Evolutionary conservation across 1,140 invertebrate genomes (phyloP), one percentile per base, ranked within the genome.

Genomic region (Saccostrea echinata): DNA sequence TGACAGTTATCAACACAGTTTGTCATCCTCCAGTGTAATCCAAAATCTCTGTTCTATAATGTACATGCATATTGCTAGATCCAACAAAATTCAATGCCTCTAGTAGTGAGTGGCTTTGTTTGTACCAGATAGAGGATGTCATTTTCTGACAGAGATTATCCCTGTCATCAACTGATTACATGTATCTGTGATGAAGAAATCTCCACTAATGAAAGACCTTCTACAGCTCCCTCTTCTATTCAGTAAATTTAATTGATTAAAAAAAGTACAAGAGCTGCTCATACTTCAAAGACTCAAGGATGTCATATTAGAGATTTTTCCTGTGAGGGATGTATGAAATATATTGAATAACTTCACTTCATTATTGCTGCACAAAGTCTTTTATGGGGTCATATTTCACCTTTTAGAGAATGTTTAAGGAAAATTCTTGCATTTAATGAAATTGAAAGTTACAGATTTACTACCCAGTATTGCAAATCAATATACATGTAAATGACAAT

Each of bases 221-320:
- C 27, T 76, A 13, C 9, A 12, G 68, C 8, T 30, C 27, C 30
- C 68, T 27, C 33, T 76, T 8, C 27, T 27, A 76, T 30, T 33
- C 24, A 16, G 11, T 76, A 30, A 76, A 76, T 76, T 30, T 76
- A 27, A 43, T 84, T 57, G 24, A 61, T 61, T 61, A 12, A 33
- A 76, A 33, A 76, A 0, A 76, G 30, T 76, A n/a, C 33, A n/a
- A 4, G 24, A 61, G 55, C 55, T 21, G 18, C 18, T 21, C 18
- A 61, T 18, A 4, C n/a, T 52, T 43, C 12, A 84, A 21, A 85
- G 13, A 24, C 11, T 51, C 55, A 1, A 18, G 0, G 16, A 57
- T 57, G 93, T 95, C 35, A 43, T 43, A 43, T 43, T 43, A 4
- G 9, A 43, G 6, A 43, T 43, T 43, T 43, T 43, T 43, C 6